Percentiles rank a stretch among this genome's conserved stretches.
Evolutionary conservation across 1,140 invertebrate species (phyloP).

Genomic region (Drosophila kohkoa): DNA sequence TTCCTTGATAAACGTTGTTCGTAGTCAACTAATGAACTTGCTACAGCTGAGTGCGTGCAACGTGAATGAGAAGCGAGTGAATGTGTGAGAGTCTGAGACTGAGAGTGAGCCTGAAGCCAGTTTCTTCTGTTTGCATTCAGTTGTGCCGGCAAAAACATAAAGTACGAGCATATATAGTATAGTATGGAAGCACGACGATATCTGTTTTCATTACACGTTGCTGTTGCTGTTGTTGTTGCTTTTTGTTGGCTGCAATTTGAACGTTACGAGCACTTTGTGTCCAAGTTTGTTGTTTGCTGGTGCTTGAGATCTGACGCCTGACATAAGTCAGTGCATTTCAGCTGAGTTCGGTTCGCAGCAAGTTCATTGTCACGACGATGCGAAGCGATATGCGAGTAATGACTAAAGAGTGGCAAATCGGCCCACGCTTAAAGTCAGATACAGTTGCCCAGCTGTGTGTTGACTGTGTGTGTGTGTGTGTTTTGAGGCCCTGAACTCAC

Average conservation of each 20-base stretch:
- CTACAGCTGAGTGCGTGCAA: constrained; percentile 60
- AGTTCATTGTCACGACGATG: constrained; percentile 68
- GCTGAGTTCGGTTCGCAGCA: constrained; percentile 29
- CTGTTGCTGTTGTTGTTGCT: neutral
- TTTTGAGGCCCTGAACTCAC: constrained; percentile 25
- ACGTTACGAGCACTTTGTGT: constrained; percentile 27
- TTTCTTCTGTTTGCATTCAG: constrained; percentile 13
- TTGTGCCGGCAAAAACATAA: neutral
- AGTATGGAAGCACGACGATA: constrained; percentile 8
- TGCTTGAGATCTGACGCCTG: constrained; percentile 36
- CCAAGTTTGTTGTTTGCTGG: constrained; percentile 26
- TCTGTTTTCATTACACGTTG: constrained; percentile 44
- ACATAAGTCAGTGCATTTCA: constrained; percentile 47
- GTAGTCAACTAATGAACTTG: constrained; percentile 61
- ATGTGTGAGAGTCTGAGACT: too few species aligned
- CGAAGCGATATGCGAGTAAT: constrained; percentile 8
- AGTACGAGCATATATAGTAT: too few species aligned
- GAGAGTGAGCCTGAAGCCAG: constrained; percentile 37
- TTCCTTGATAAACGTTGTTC: neutral
- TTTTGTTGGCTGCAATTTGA: constrained; percentile 18
- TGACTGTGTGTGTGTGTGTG: too few species aligned
- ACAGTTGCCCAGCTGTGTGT: constrained; percentile 13
- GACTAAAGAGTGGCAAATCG: neutral
- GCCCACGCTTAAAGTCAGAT: constrained; percentile 25
- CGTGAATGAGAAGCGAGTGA: constrained; percentile 5